phyloP scores from a whole-genome alignment of 2,888 invertebrate genomes.

The Xylophagus ater region DNA sequence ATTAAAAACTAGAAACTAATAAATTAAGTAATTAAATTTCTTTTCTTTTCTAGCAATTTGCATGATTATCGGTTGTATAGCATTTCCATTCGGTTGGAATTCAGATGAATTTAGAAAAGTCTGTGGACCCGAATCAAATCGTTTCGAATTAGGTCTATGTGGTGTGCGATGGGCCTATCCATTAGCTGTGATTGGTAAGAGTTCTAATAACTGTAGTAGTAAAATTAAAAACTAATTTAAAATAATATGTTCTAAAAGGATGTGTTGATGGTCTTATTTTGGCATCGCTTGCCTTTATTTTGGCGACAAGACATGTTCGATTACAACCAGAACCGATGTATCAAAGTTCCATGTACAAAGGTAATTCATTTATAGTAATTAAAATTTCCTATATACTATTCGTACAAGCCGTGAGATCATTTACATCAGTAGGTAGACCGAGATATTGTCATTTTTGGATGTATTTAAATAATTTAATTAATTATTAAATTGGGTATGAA shows the following conservation, averaged over 20 bases:
- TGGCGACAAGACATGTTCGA: conserved; percentile 79
- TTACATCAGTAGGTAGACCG: no score
- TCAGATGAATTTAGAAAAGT: conserved; percentile 70
- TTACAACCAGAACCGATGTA: conserved; percentile 70
- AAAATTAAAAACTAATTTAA: no score
- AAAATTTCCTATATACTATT: not conserved
- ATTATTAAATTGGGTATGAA: no score
- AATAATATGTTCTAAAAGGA: no score
- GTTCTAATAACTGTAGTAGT: no score
- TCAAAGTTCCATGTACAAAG: conserved; percentile 59
- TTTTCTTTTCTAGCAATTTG: conserved; percentile 56
- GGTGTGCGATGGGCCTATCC: conserved; percentile 89
- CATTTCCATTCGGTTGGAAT: conserved; percentile 88
- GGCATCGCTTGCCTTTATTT: conserved; percentile 82
- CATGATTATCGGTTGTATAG: conserved; percentile 76
- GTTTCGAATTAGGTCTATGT: conserved; percentile 70
- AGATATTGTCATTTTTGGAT: no score
- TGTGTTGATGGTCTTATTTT: conserved; percentile 76
- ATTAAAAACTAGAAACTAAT: no score
- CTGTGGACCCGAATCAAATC: conserved; percentile 73
- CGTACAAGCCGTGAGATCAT: no score
- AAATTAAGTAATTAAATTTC: conserved; percentile 16
- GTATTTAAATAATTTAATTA: no score
- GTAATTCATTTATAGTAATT: conserved; percentile 28
- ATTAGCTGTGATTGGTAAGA: conserved; percentile 66